A percentile compares a stretch with the other conserved stretches of the same genome.
phyloP scores from a whole-genome alignment of 2,797 vertebrate species.

The Fistularia commersonii region DNA sequence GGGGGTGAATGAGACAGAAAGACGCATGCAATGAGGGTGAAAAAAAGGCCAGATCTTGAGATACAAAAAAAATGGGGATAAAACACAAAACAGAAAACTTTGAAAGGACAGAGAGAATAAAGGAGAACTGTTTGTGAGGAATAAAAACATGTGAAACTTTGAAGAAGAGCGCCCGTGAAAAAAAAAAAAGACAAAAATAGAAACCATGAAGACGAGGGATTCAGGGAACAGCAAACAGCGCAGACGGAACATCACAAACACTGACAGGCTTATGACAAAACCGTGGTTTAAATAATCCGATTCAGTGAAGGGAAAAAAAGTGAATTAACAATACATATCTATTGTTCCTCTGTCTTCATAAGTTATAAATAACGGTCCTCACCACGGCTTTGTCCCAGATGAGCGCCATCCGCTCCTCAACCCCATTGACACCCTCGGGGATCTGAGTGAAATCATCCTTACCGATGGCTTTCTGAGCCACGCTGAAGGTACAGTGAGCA shows the following conservation, averaged over 20 bases:
- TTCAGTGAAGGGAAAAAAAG: background rate
- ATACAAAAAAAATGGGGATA: constrained; percentile 5
- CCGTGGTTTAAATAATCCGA: background rate
- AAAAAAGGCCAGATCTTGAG: constrained; percentile 22
- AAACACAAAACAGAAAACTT: constrained; percentile 9
- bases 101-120: background rate
- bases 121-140: constrained; percentile 1
- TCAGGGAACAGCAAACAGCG: background rate
- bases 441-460: constrained; percentile 98
- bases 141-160: constrained; percentile 8
- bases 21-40: constrained; percentile 11
- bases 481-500: constrained; percentile 95
- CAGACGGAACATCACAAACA: constrained; percentile 5
- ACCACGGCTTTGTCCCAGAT: constrained; percentile 99
- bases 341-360: too few species aligned
- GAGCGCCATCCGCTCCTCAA: constrained; percentile 93
- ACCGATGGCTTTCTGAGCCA: constrained; percentile 95
- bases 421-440: constrained; percentile 93
- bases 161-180: background rate
- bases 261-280: background rate
- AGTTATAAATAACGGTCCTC: constrained; percentile 29
- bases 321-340: constrained; percentile 6
- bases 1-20: constrained; percentile 1
- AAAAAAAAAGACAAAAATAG: constrained; percentile 1
- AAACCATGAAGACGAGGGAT: constrained; percentile 6